phyloP scores from a whole-genome alignment of 2,888 invertebrate genomes.

The Chironomus riparius region DNA sequence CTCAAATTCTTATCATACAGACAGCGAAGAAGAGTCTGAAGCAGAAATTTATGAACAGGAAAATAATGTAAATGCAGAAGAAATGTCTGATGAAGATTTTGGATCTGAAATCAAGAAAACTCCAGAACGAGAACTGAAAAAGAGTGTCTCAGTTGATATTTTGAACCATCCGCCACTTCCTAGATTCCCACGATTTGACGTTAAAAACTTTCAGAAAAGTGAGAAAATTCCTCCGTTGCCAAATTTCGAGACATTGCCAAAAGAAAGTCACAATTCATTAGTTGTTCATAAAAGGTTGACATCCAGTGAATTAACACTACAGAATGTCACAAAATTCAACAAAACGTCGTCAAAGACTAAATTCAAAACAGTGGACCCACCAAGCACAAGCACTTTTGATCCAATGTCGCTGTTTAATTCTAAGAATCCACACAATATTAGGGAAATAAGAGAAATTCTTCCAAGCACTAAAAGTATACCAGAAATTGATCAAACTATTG shows the following conservation, averaged over 20 bases:
- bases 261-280: too few relatives aligned
- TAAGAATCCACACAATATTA: too few relatives aligned
- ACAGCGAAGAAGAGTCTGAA: slow-evolving; percentile 34
- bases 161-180: slow-evolving; percentile 7
- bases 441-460: not conserved
- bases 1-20: slow-evolving; percentile 36
- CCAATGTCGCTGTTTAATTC: too few relatives aligned
- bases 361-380: not conserved
- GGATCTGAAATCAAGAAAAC: too few relatives aligned
- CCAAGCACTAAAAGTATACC: not conserved
- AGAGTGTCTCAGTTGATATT: not conserved
- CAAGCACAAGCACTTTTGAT: too few relatives aligned
- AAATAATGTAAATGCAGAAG: not conserved
- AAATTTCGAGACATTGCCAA: too few relatives aligned
- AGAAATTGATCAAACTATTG: slow-evolving; percentile 36
- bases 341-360: not conserved
- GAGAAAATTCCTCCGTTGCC: not conserved
- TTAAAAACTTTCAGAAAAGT: not conserved
- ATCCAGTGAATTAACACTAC: slow-evolving; percentile 5
- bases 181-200: not conserved
- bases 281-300: not conserved
- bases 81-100: too few relatives aligned
- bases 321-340: slow-evolving; percentile 12
- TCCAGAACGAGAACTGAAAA: too few relatives aligned
- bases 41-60: not conserved